Evolutionary conservation across 2,888 invertebrate genomes (phyloP), one percentile per base, ranked within the genome.

Genomic region (Gerosis bhagava): DNA sequence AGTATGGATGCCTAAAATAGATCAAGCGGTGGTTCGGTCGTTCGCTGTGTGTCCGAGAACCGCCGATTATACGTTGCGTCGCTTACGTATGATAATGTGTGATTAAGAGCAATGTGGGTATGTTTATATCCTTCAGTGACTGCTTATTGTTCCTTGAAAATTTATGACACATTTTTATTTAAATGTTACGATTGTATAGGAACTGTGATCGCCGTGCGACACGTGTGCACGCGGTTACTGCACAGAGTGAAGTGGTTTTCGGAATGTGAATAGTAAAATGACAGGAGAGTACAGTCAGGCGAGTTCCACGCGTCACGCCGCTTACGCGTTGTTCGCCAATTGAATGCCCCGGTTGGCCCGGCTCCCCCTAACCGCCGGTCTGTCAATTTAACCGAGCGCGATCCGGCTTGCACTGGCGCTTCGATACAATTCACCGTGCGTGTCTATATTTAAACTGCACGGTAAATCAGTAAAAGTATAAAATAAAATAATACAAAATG

Each of bases 311-410:
- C 57, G 51, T 39, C 53, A 55, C 55, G 51, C 58, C 51, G 42
- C 53, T 50, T 40, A 55, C 51, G 53, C 50, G 56, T 59, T 50
- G 49, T 54, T 53, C 49, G 54, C 51, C 54, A 56, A 54, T 41
- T 24, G 42, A 39, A 26, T 36, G 49, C 50, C 54, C 70, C 70
- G 43, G 32, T 69, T 36, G 49, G 49, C 54, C 70, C 70, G 43
- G 32, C 69, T 66, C 75, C 76, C 76, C 72, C 75, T n/a, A 71
- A 50, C 63, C 69, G 62, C 65, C 63, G 62, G 62, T 67, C 74
- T 67, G 74, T 74, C 74, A 77, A 68, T 74, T 82, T 80, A 78
- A 83, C 83, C 59, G 60, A 51, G 59, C 63, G 74, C 78, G 78
- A 77, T 81, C 67, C 73, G 75, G 74, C 75, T 67, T 22, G 22